These are phyloP conservation scores for Eristalis pertinax DNA, from an alignment of 2,888 invertebrate genomes.

Conservation along the genomic window DNA sequence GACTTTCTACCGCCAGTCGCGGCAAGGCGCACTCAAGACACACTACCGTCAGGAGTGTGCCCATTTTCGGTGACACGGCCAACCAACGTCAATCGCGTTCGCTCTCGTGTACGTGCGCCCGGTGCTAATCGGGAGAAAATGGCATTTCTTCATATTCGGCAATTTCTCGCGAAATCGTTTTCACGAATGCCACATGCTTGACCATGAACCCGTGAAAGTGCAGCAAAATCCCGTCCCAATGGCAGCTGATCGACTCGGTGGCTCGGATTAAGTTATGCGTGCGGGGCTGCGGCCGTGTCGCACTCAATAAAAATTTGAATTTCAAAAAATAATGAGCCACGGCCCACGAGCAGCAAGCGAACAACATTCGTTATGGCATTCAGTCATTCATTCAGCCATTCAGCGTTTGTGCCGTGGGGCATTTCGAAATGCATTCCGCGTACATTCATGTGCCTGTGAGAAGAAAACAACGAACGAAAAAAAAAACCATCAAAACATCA, in stretches of 20 bases:
- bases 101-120: constrained; percentile 35
- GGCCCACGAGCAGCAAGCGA: constrained; percentile 6
- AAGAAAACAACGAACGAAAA: constrained; percentile 16
- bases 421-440: constrained; percentile 31
- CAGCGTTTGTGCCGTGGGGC: constrained; percentile 5
- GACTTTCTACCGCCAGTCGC: constrained; percentile 38
- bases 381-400: constrained; percentile 27
- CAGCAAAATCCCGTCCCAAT: constrained; percentile 14
- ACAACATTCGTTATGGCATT: constrained; percentile 27
- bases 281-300: background rate
- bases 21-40: background rate
- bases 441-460: constrained; percentile 9
- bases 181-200: constrained; percentile 44
- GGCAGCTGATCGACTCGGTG: background rate
- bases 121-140: constrained; percentile 46
- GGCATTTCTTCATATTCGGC: constrained; percentile 26
- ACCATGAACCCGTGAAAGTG: constrained; percentile 65
- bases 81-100: constrained; percentile 42
- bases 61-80: constrained; percentile 46
- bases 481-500: constrained; percentile 6
- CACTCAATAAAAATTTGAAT: constrained; percentile 60
- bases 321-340: constrained; percentile 22
- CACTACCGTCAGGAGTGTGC: constrained; percentile 25
- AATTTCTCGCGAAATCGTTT: constrained; percentile 11
- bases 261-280: constrained; percentile 28